Conservation (phyloP, 2,113 vertebrate genomes). For the Lamprotornis superbus region DNA sequence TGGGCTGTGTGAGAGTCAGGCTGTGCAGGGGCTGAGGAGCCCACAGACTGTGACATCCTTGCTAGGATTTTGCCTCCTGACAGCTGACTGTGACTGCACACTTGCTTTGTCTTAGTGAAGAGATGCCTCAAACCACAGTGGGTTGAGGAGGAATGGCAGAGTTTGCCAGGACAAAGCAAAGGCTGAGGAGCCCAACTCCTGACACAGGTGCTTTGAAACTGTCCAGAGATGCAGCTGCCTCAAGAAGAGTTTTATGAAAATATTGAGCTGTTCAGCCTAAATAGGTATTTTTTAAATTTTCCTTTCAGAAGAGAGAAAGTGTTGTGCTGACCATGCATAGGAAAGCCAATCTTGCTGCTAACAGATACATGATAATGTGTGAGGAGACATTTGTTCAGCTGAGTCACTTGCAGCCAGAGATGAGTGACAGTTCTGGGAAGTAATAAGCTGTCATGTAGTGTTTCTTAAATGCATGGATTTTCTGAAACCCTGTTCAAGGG, state of each 20-base stretch:
- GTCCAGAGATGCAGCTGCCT: not conserved
- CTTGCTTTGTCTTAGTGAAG: not conserved
- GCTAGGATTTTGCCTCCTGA: not conserved
- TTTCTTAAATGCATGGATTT: constrained; percentile 58
- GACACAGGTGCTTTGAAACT: not conserved
- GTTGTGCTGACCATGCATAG: constrained; percentile 25
- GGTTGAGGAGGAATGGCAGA: not conserved
- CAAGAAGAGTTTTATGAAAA: not conserved
- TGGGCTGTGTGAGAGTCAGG: not conserved
- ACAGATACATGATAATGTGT: not conserved
- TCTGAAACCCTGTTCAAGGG: constrained; percentile 28
- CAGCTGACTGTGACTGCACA: not conserved
- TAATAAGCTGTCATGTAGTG: constrained; percentile 50
- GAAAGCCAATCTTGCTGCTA: not conserved
- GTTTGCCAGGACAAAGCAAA: not conserved
- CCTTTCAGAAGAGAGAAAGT: not conserved
- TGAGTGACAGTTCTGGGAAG: constrained; percentile 43
- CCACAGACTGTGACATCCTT: not conserved
- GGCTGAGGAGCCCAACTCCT: not conserved
- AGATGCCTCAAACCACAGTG: not conserved
- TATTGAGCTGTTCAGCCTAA: not conserved
- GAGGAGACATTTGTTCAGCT: not conserved
- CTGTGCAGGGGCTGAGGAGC: not conserved
- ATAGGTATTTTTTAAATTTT: not conserved
- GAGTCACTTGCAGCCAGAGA: constrained; percentile 49